Base-by-base conservation (phyloP, 53 echinoderm and acorn worm species). In the Glandiceps talaboti region DNA sequence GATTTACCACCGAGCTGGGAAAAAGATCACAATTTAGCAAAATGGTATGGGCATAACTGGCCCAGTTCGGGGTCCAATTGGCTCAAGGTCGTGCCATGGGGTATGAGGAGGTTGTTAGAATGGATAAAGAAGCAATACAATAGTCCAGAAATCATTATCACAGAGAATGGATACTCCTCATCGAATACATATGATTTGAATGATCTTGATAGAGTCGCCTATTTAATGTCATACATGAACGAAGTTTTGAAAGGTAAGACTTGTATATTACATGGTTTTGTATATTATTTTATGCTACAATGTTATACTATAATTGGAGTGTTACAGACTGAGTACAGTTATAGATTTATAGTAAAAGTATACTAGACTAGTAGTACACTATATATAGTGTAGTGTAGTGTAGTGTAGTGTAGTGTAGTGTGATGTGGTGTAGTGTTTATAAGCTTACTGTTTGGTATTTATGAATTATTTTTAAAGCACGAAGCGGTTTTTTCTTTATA, bases 131-230 rank as follows among this genome's bases (percentile, higher is more conserved):
- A 86, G 0, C 83, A 94, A 84, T 94, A 94, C 30, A 27, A 80
- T 0, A 82, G 90, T 14, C 28, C 84, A 26, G 88, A 88, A 29
- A 88, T 94, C 81, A 91, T 91, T 83, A 84, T 94, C 86, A 94
- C 94, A 30, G 94, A 94, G 79, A 94, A 94, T 73, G 94, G 94
- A 1, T 80, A 92, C 28, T 94, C 94, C 30, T 91, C 94, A 14
- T 79, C 82, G 26, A 91, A 94, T 33, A 79, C 88, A 27, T 85
- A 32, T 64, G 91, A 92, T 1, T 84, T 94, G 14, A 82, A 88
- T 75, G 94, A 94, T 79, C 82, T 79, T 64, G 89, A 78, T 78
- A 84, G 94, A 79, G 85, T 88, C 33, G 75, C 86, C 28, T 94
- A 90, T 64, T 92, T 91, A 81, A 83, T 64, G 25, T 32, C 88